Evolutionary conservation across 2,888 invertebrate genomes (phyloP), one percentile per base, ranked within the genome.

Genomic region (Daptonema setosum): DNA sequence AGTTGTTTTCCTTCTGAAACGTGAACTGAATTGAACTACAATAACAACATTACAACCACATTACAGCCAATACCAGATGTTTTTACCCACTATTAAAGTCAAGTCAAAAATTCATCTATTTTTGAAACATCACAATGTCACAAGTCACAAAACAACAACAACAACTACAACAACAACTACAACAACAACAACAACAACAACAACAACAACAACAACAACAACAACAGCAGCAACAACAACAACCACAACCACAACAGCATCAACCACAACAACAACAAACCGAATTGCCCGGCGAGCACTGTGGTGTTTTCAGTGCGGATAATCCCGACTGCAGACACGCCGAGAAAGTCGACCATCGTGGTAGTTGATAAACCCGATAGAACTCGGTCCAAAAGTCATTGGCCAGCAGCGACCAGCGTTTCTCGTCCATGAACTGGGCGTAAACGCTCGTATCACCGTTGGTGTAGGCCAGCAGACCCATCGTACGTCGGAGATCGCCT

Each of bases 361-460:
- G 85, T 47, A 97, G 77, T 74, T 95, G 93, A 74, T 88, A 90
- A 61, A 95, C 78, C 60, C 87, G 81, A 70, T 85, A 88, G 75
- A 93, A 91, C 73, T 91, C 93, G 66, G 82, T 80, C 45, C 91
- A 80, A 75, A 97, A 97, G 75, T 90, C 85, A 62, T 81, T 78
- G 60, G 88, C 84, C 60, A 95, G 77, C 62, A 79, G 79, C 56
- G 80, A 77, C 93, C 93, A 97, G 61, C 81, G 76, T n/a, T 83
- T 80, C 26, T 75, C 74, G 62, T 77, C 76, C 43, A 28, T 50
- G 14, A 26, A 26, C 3, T 5, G 5, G 26, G 26, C 3, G 50
- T 50, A 50, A 14, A 26, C 26, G 24, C 5, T 8, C 26, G 50
- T 50, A 5, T 24, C 2, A 26, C 50, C 52, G 14, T 3, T 20